Conservation (phyloP, 2,888 invertebrate genomes). For the Isoperla grammatica region DNA sequence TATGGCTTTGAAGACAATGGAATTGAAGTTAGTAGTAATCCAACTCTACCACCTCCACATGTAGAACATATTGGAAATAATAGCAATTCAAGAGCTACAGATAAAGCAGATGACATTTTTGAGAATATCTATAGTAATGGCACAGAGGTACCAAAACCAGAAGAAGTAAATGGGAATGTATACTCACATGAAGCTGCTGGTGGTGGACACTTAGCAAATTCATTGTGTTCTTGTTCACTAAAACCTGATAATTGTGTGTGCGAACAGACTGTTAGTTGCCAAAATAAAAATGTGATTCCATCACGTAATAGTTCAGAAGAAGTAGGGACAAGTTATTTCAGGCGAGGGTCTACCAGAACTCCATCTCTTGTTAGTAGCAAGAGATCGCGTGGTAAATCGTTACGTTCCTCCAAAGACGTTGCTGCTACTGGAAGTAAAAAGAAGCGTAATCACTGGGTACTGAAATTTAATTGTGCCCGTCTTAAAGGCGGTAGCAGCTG, state of each 20-base stretch:
- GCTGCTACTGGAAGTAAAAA: slow-evolving; percentile 33
- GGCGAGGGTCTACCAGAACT: slow-evolving; percentile 20
- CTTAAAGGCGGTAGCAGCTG: slow-evolving; percentile 27
- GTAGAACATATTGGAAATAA: slow-evolving; percentile 23
- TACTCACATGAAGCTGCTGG: neutral
- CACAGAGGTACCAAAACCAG: slow-evolving; percentile 19
- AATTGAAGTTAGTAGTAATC: neutral
- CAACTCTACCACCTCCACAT: neutral
- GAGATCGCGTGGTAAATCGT: slow-evolving; percentile 30
- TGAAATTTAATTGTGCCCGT: slow-evolving; percentile 37
- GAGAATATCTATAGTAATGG: slow-evolving; percentile 33
- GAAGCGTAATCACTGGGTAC: slow-evolving; percentile 38
- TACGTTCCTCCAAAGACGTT: slow-evolving; percentile 32
- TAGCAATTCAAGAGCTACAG: slow-evolving; percentile 13
- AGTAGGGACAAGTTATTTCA: neutral
- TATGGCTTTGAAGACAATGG: neutral
- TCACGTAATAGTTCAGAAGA: slow-evolving; percentile 19
- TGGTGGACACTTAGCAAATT: neutral
- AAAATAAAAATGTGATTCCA: neutral
- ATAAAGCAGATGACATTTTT: slow-evolving; percentile 33
- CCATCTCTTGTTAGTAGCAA: slow-evolving; percentile 28
- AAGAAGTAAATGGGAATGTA: slow-evolving; percentile 28
- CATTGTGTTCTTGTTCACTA: slow-evolving; percentile 17
- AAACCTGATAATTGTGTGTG: slow-evolving; percentile 2
- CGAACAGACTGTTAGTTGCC: neutral